Evolutionary conservation across 2,888 invertebrate species (phyloP).

Genomic region (Anticlea derivata): DNA sequence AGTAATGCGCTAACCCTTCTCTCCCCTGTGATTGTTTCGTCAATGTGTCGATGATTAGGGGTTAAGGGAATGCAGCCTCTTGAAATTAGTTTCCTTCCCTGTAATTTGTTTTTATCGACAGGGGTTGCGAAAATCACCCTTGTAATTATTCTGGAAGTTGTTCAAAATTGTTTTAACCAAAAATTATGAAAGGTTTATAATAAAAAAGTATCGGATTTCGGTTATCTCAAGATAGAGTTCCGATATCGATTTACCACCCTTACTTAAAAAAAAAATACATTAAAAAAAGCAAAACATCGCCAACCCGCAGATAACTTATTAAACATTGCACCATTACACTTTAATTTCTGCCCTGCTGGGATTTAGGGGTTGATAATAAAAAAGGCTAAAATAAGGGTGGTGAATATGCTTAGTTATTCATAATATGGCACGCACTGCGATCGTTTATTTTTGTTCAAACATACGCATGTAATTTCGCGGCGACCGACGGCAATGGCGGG

Average conservation of each 20-base stretch:
- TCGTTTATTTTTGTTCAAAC: constrained; percentile 67
- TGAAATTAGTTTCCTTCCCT: constrained; percentile 50
- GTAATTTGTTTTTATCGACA: constrained; percentile 40
- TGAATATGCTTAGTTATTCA: constrained; percentile 73
- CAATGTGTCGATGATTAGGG: constrained; percentile 74
- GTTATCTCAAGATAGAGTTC: constrained; percentile 39
- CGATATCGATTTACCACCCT: constrained; percentile 30
- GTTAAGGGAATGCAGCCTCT: constrained; percentile 52
- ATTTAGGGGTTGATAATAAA: constrained; percentile 72
- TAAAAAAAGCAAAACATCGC: constrained; percentile 73
- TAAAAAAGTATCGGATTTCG: constrained; percentile 34
- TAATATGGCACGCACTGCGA: constrained; percentile 46
- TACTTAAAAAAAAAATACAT: constrained; percentile 71
- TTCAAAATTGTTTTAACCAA: not conserved
- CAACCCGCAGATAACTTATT: constrained; percentile 80
- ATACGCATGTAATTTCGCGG: constrained; percentile 38
- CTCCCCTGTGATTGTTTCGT: constrained; percentile 67
- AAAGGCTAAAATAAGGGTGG: constrained; percentile 62
- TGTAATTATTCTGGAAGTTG: not conserved
- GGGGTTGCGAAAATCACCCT: constrained; percentile 16
- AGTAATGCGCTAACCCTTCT: constrained; percentile 71
- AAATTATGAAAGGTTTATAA: not conserved
- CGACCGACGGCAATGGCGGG: constrained; percentile 29
- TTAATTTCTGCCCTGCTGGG: constrained; percentile 78
- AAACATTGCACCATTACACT: constrained; percentile 81